Evolutionary conservation across 1,140 invertebrate genomes (phyloP).

Genomic region (Cylas formicarius): DNA sequence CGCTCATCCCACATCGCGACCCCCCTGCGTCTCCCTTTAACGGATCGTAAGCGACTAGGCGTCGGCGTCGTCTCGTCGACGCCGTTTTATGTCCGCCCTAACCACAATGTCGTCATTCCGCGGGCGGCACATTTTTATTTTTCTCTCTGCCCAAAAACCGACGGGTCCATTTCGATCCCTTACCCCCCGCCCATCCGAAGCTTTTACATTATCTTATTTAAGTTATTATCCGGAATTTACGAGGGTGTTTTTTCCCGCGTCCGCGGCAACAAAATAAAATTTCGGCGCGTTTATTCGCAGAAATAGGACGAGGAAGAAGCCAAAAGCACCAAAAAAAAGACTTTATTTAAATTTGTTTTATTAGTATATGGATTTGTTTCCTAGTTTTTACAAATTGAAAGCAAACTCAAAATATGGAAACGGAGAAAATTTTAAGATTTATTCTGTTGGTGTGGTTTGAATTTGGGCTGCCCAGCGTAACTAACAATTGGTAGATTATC

Average conservation of each 20-base stretch:
- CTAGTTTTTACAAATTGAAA: too few species aligned
- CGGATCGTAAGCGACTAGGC: neutral
- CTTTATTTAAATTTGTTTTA: too few species aligned
- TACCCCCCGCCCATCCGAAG: neutral
- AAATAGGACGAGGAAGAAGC: neutral
- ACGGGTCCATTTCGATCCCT: too few species aligned
- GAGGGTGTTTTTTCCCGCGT: neutral
- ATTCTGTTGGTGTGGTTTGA: too few species aligned
- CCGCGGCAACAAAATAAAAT: neutral
- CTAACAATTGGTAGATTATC: too few species aligned
- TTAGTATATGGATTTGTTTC: too few species aligned
- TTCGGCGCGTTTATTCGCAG: conserved; percentile 1
- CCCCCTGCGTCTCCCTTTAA: neutral
- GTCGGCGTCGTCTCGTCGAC: neutral
- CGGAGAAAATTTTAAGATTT: too few species aligned
- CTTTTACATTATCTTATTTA: conserved; percentile 2
- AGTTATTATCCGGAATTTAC: neutral
- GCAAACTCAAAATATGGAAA: too few species aligned
- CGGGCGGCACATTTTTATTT: conserved; percentile 1
- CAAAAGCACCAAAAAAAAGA: too few species aligned
- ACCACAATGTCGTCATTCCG: neutral
- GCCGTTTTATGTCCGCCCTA: conserved; percentile 5
- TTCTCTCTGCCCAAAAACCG: neutral
- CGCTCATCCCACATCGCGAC: too few species aligned
- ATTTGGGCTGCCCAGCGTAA: too few species aligned